Conservation (phyloP, 2,797 vertebrate species). For the Gymnoscopelus microlampas region DNA sequence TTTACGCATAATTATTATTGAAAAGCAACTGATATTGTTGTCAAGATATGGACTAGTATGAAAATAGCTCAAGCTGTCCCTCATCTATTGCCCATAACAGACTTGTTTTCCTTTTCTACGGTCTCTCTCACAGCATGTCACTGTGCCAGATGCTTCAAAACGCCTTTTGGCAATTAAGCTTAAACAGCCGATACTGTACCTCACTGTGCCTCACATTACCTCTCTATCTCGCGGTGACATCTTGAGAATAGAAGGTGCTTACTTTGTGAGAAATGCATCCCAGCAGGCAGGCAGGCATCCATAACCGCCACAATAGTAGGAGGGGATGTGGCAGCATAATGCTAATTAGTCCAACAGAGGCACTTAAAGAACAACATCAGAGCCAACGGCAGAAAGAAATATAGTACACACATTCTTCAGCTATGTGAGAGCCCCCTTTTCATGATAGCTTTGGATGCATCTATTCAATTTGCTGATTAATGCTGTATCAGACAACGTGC, state of each 20-base stretch:
- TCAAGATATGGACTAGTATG: too few relatives aligned
- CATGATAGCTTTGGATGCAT: conserved; percentile 64
- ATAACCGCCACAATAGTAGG: conserved; percentile 63
- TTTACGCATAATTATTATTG: too few relatives aligned
- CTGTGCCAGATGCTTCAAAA: conserved; percentile 62
- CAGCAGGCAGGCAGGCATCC: conserved; percentile 61
- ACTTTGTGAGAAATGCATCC: conserved; percentile 68
- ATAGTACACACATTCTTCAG: conserved; percentile 39
- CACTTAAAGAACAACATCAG: conserved; percentile 60
- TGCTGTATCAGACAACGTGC: conserved; percentile 59
- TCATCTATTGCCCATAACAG: background rate
- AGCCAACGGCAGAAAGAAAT: conserved; percentile 53
- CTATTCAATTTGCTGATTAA: conserved; percentile 75
- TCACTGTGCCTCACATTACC: conserved; percentile 60
- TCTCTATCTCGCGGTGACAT: conserved; percentile 65
- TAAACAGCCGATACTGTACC: conserved; percentile 57
- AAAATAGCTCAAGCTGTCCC: too few relatives aligned
- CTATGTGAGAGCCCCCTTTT: conserved; percentile 50
- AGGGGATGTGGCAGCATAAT: conserved; percentile 60
- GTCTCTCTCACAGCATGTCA: conserved; percentile 37
- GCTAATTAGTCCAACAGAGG: conserved; percentile 71
- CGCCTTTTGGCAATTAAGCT: conserved; percentile 71
- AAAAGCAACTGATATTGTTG: too few relatives aligned
- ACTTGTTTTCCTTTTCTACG: conserved; percentile 3
- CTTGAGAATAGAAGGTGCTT: conserved; percentile 72